Percentiles rank a stretch among this genome's conserved stretches.
Evolutionary conservation across 2,113 vertebrate species (phyloP).

Genomic region (Sceloporus undulatus): DNA sequence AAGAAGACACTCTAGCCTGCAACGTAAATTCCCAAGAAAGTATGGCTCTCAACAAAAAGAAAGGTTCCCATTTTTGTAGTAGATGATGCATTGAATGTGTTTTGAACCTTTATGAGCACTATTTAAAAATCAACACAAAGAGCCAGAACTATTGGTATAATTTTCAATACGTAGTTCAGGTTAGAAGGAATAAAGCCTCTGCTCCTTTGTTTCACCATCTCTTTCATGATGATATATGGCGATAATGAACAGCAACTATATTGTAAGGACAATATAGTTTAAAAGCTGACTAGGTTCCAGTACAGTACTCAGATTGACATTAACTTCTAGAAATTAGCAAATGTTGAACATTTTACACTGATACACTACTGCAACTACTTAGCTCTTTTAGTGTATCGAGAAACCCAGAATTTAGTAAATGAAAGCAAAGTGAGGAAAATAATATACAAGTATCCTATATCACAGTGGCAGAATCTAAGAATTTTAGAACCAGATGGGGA

Average conservation of each 20-base stretch:
- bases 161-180: not conserved
- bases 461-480: too few species aligned
- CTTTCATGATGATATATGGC: not conserved
- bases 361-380: not conserved
- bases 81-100: not conserved
- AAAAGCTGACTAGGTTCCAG: not conserved
- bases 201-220: not conserved
- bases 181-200: not conserved
- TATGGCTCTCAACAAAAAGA: not conserved
- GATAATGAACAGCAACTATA: not conserved
- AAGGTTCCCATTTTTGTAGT: not conserved
- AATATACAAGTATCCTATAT: too few species aligned
- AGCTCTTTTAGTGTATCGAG: not conserved
- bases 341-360: not conserved
- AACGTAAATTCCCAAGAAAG: not conserved
- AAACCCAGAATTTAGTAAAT: not conserved
- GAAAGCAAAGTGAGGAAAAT: not conserved
- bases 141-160: not conserved
- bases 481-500: too few species aligned
- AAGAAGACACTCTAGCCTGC: not conserved
- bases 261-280: not conserved
- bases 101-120: not conserved
- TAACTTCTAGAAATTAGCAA: not conserved
- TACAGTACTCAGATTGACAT: not conserved
- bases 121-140: not conserved